Evolutionary conservation across 2,888 invertebrate species (phyloP).

Genomic region (Melipona bicolor): DNA sequence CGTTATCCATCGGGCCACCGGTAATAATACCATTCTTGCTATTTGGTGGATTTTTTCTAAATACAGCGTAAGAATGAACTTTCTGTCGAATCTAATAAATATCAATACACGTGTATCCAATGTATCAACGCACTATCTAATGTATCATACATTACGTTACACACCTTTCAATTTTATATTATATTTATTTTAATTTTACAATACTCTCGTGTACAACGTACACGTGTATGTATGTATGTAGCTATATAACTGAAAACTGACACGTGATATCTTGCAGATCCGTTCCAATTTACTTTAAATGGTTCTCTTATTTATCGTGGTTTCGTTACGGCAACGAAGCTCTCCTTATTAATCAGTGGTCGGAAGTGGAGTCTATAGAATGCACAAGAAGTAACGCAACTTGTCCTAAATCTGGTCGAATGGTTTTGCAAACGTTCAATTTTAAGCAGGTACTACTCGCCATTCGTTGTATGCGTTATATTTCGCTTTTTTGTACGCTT

Average conservation of each 20-base stretch:
- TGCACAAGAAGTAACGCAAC: constrained; percentile 91
- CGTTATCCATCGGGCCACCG: constrained; percentile 95
- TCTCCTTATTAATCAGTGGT: constrained; percentile 95
- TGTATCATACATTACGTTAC: no score
- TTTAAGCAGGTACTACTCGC: constrained; percentile 89
- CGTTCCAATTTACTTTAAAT: constrained; percentile 92
- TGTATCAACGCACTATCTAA: neutral
- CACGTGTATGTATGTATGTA: neutral
- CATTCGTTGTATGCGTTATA: neutral
- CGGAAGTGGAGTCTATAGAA: constrained; percentile 90
- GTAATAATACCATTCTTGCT: constrained; percentile 96
- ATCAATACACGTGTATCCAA: neutral
- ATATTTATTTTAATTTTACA: neutral
- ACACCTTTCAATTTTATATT: no score
- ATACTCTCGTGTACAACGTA: no score
- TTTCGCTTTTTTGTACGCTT: neutral
- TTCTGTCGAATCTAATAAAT: neutral
- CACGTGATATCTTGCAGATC: constrained; percentile 86
- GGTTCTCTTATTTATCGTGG: constrained; percentile 96
- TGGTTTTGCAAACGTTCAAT: constrained; percentile 91
- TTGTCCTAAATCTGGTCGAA: constrained; percentile 91
- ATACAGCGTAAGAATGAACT: constrained; percentile 88
- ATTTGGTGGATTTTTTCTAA: constrained; percentile 98
- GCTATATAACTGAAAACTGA: neutral
- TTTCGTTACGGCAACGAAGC: constrained; percentile 97